Percentiles rank a stretch among this genome's conserved stretches.
Conservation (phyloP, 2,797 vertebrate species). For the Neoniphon sammara region DNA sequence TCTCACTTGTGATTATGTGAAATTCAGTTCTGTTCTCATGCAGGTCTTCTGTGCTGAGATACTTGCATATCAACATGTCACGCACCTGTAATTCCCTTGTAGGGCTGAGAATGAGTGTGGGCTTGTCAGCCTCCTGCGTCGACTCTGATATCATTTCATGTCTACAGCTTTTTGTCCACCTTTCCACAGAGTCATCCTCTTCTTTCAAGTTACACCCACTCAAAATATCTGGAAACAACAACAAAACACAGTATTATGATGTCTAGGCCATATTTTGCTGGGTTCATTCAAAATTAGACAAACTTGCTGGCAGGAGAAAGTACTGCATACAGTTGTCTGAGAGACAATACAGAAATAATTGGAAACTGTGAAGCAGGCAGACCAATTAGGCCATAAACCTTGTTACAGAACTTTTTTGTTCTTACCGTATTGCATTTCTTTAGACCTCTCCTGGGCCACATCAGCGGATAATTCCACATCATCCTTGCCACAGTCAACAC, state of each 20-base stretch:
- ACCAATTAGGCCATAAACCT: neutral
- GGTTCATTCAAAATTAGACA: neutral
- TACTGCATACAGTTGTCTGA: neutral
- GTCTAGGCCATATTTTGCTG: no score
- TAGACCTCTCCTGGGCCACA: conserved; percentile 16
- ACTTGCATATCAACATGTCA: neutral
- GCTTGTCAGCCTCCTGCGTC: conserved; percentile 38
- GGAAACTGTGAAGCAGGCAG: neutral
- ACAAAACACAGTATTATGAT: neutral
- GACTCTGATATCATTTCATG: conserved; percentile 39
- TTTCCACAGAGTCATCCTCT: conserved; percentile 55
- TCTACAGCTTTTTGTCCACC: conserved; percentile 56
- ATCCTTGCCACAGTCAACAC: conserved; percentile 58
- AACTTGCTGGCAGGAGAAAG: neutral
- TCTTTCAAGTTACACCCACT: conserved; percentile 58
- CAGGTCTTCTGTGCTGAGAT: neutral
- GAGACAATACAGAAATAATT: neutral
- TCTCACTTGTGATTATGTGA: neutral
- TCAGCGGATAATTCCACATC: conserved; percentile 46
- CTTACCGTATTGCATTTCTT: conserved; percentile 56
- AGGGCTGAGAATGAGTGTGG: conserved; percentile 30
- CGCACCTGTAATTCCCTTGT: conserved; percentile 65
- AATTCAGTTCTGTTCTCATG: neutral
- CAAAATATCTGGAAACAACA: conserved; percentile 55
- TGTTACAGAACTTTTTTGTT: neutral